Evolutionary conservation across 92 coral and sea anemone genomes (phyloP).

Genomic region (Anthopleura xanthogrammica): DNA sequence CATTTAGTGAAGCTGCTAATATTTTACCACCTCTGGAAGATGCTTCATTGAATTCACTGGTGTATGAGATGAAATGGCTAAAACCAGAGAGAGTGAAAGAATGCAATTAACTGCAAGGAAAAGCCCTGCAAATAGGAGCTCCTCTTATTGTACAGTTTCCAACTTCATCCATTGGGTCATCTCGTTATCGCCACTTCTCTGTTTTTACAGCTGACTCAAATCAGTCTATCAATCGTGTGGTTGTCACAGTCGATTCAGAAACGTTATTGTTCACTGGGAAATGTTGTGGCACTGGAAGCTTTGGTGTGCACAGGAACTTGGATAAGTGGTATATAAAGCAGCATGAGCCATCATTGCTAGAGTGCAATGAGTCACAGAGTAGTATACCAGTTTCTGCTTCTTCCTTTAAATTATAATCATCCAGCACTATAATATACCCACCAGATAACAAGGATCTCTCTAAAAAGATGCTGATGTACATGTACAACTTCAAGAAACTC

Average conservation of each 20-base stretch:
- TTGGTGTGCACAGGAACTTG: conserved; percentile 10
- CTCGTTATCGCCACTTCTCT: conserved; percentile 13
- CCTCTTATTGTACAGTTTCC: background rate
- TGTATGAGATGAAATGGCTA: background rate
- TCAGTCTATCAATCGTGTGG: background rate
- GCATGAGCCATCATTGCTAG: conserved; percentile 5
- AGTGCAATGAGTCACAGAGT: background rate
- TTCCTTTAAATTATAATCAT: background rate
- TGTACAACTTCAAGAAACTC: conserved; percentile 7
- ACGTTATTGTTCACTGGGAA: conserved; percentile 4
- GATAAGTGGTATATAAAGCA: conserved; percentile 6
- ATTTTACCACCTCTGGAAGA: background rate
- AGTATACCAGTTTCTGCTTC: background rate
- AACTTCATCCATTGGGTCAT: background rate
- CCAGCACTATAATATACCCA: conserved; percentile 7
- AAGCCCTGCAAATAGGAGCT: conserved; percentile 1
- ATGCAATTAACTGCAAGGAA: background rate
- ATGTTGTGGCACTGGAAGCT: conserved; percentile 8
- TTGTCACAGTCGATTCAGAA: conserved; percentile 10
- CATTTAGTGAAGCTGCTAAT: background rate
- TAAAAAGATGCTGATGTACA: conserved; percentile 6
- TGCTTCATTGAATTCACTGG: background rate
- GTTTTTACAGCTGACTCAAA: conserved; percentile 4
- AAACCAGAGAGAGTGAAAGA: background rate
- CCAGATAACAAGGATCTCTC: background rate